Percentiles rank a stretch among this genome's conserved stretches.
phyloP scores from a whole-genome alignment of 2,888 invertebrate species.

The Flexamia atlantica region DNA sequence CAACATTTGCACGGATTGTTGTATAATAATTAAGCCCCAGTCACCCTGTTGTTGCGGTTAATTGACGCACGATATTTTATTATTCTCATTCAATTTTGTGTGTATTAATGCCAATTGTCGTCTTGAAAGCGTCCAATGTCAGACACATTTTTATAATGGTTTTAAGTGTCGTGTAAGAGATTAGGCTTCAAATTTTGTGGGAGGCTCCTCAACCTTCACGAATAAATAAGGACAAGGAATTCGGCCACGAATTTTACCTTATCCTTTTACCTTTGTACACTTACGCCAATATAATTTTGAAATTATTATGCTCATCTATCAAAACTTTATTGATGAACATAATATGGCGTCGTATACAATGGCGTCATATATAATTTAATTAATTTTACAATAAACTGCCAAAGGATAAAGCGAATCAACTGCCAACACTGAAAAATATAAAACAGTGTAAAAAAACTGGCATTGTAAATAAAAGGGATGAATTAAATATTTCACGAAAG shows the following conservation, averaged over 20 bases:
- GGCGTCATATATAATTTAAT: too few species aligned
- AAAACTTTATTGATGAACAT: too few species aligned
- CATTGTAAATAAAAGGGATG: too few species aligned
- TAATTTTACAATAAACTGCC: too few species aligned
- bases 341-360: too few species aligned
- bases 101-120: not conserved
- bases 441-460: too few species aligned
- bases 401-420: too few species aligned
- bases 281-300: too few species aligned
- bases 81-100: slow-evolving; percentile 1
- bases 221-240: not conserved
- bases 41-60: not conserved
- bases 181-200: not conserved
- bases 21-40: not conserved
- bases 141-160: slow-evolving; percentile 19
- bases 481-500: too few species aligned
- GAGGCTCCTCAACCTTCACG: not conserved
- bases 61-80: slow-evolving; percentile 14
- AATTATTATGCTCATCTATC: too few species aligned
- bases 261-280: too few species aligned
- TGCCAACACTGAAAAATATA: too few species aligned
- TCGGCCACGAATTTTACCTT: not conserved
- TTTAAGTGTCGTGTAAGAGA: slow-evolving; percentile 4
- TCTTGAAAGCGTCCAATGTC: slow-evolving; percentile 5
- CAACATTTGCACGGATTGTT: slow-evolving; percentile 15